phyloP scores from a whole-genome alignment of 2,113 vertebrate genomes.

The Gnathonemus echidnorhynchus region DNA sequence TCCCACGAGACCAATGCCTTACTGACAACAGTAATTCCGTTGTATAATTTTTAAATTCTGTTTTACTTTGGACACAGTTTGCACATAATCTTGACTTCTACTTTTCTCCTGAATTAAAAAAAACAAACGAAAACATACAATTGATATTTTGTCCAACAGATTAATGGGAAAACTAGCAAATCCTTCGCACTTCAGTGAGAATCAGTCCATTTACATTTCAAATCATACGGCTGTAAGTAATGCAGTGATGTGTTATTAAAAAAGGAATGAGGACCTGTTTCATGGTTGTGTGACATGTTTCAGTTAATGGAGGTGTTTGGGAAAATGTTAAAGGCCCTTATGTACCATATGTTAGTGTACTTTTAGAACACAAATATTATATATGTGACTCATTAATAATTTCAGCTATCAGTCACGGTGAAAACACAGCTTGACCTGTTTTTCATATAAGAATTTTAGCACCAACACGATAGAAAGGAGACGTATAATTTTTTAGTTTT shows the following conservation, averaged over 20 bases:
- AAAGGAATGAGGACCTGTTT: too few relatives aligned
- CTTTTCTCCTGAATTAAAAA: background rate
- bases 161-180: background rate
- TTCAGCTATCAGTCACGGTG: background rate
- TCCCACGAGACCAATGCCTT: conserved; percentile 15
- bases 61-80: background rate
- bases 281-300: background rate
- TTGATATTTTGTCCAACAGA: background rate
- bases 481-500: background rate
- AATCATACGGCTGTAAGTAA: background rate
- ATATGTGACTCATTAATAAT: background rate
- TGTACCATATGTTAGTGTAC: background rate
- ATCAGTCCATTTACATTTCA: background rate
- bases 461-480: background rate
- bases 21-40: background rate
- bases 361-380: background rate
- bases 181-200: background rate
- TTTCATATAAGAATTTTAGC: background rate
- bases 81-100: background rate
- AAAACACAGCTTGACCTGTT: background rate
- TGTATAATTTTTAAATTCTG: background rate
- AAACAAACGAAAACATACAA: background rate
- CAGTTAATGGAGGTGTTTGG: background rate
- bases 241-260: background rate
- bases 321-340: background rate